Evolutionary conservation across 2,888 invertebrate species (phyloP).

Genomic region (Chorisops tibialis): DNA sequence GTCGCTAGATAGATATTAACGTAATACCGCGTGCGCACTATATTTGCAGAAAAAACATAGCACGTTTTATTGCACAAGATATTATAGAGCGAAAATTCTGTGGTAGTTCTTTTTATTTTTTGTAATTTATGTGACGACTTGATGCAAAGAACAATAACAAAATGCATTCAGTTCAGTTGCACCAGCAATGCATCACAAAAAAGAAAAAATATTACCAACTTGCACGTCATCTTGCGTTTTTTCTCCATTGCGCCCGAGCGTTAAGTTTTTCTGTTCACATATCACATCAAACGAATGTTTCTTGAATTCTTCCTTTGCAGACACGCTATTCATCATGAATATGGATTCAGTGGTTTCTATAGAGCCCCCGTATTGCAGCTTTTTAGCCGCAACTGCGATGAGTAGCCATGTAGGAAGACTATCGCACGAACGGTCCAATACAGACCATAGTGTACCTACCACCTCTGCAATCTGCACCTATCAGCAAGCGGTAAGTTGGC

Average conservation of each 20-base stretch:
- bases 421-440: too few relatives aligned
- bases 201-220: conserved; percentile 3
- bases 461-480: too few relatives aligned
- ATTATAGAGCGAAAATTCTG: neutral
- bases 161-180: neutral
- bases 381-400: too few relatives aligned
- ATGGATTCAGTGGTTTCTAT: conserved; percentile 7
- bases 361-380: too few relatives aligned
- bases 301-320: neutral
- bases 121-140: neutral
- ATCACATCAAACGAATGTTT: conserved; percentile 17
- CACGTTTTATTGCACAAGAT: too few relatives aligned
- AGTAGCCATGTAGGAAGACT: too few relatives aligned
- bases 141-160: neutral
- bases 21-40: too few relatives aligned
- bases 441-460: too few relatives aligned
- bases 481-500: neutral
- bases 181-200: neutral
- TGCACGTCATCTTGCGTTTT: conserved; percentile 22
- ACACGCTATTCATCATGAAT: conserved; percentile 19
- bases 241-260: neutral
- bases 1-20: too few relatives aligned
- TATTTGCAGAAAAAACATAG: too few relatives aligned
- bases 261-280: conserved; percentile 3
- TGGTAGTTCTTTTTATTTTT: neutral